Conservation (phyloP, 2,888 invertebrate species). For the Diarsia dahlii region DNA sequence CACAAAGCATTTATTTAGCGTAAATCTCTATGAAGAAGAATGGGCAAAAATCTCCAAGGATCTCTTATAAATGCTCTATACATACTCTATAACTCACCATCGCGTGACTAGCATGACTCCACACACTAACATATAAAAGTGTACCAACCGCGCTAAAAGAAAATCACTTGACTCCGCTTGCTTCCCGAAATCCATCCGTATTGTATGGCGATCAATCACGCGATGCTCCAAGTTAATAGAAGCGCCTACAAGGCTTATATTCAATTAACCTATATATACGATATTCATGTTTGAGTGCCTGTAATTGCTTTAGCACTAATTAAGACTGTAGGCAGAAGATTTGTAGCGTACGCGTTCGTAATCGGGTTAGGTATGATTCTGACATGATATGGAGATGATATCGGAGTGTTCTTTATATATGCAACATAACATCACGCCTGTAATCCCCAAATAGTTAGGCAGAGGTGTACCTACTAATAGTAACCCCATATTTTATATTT, state of each 20-base stretch:
- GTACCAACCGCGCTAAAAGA: slow-evolving; percentile 17
- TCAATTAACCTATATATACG: slow-evolving; percentile 59
- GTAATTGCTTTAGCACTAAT: slow-evolving; percentile 52
- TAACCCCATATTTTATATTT: no score
- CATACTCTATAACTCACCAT: not conserved
- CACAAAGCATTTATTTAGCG: not conserved
- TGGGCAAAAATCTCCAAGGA: not conserved
- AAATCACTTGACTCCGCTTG: slow-evolving; percentile 45
- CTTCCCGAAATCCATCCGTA: slow-evolving; percentile 46
- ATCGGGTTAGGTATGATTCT: slow-evolving; percentile 23
- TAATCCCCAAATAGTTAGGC: no score
- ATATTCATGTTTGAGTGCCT: slow-evolving; percentile 53
- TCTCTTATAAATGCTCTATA: not conserved
- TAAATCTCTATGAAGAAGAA: not conserved
- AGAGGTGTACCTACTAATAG: no score
- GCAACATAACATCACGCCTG: no score
- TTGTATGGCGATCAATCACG: slow-evolving; percentile 60
- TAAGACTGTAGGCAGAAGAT: slow-evolving; percentile 34
- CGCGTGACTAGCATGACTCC: slow-evolving; percentile 27
- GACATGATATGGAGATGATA: not conserved
- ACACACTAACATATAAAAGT: not conserved
- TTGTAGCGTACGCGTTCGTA: slow-evolving; percentile 22
- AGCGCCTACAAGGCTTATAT: slow-evolving; percentile 42
- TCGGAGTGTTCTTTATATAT: not conserved
- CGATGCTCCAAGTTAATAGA: slow-evolving; percentile 56